Conservation (phyloP, 1,140 invertebrate genomes). For the Holcopasites calliopsidis region DNA sequence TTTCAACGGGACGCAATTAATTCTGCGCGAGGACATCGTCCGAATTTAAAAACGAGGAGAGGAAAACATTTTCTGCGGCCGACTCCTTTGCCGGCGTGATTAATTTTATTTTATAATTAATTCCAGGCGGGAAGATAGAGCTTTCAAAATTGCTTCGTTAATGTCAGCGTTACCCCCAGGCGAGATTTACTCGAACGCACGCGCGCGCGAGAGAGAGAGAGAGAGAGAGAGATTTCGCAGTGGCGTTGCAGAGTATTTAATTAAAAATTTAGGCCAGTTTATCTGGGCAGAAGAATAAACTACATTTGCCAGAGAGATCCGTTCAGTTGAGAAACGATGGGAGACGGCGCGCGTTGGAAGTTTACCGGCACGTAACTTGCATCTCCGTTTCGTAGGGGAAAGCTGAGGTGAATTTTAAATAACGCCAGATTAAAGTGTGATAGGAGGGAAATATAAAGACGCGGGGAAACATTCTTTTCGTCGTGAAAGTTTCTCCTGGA, state of each 20-base stretch:
- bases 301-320: no score
- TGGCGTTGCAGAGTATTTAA: not conserved
- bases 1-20: conserved; percentile 2
- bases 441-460: not conserved
- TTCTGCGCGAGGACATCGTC: not conserved
- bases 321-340: no score
- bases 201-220: no score
- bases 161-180: not conserved
- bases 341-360: no score
- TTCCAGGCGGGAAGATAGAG: not conserved
- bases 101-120: not conserved
- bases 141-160: conserved; percentile 3
- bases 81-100: not conserved
- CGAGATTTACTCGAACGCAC: not conserved
- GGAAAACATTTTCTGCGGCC: no score
- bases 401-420: not conserved
- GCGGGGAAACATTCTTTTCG: not conserved
- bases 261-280: not conserved
- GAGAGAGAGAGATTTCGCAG: not conserved
- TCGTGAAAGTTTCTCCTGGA: not conserved
- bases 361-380: no score
- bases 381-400: no score
- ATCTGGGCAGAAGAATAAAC: no score
- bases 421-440: not conserved
- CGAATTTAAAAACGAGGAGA: not conserved